These are phyloP conservation scores for Brachyistius frenatus DNA, from an alignment of 2,113 vertebrate genomes.

Conservation along the genomic window DNA sequence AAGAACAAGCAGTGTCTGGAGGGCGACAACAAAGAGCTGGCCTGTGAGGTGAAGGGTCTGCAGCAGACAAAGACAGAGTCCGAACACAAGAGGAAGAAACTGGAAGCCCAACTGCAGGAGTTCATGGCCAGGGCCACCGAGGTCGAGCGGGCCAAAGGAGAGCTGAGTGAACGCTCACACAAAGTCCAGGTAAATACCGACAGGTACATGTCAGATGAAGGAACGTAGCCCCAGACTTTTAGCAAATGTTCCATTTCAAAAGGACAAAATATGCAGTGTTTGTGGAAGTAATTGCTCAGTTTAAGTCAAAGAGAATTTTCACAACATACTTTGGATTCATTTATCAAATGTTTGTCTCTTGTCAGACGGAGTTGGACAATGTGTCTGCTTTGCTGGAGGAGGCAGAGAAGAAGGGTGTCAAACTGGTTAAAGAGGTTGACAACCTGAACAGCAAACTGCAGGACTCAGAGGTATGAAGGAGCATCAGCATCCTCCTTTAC, in stretches of 20 bases:
- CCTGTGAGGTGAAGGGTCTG: constrained; percentile 92
- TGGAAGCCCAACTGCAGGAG: constrained; percentile 94
- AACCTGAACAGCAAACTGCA: constrained; percentile 94
- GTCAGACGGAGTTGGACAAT: constrained; percentile 94
- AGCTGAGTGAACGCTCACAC: constrained; percentile 90
- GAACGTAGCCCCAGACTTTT: too few relatives aligned
- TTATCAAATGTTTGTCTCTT: background rate
- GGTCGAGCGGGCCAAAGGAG: constrained; percentile 88
- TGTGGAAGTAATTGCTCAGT: too few relatives aligned
- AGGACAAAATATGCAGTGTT: too few relatives aligned
- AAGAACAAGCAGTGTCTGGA: constrained; percentile 97
- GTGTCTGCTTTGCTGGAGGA: constrained; percentile 93
- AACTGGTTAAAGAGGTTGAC: constrained; percentile 93
- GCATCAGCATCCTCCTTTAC: background rate
- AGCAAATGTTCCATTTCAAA: too few relatives aligned
- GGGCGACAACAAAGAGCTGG: constrained; percentile 94
- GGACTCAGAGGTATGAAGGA: constrained; percentile 90
- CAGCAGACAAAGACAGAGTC: constrained; percentile 94
- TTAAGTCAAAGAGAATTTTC: too few relatives aligned
- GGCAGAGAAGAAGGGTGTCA: constrained; percentile 95
- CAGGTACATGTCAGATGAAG: background rate
- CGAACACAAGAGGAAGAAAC: constrained; percentile 95
- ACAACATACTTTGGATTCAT: background rate
- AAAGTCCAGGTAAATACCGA: constrained; percentile 90
- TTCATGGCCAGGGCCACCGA: constrained; percentile 88